A percentile compares a stretch with the other conserved stretches of the same genome.
Evolutionary conservation across 1,140 invertebrate genomes (phyloP).

Genomic region (Phortica variegata): DNA sequence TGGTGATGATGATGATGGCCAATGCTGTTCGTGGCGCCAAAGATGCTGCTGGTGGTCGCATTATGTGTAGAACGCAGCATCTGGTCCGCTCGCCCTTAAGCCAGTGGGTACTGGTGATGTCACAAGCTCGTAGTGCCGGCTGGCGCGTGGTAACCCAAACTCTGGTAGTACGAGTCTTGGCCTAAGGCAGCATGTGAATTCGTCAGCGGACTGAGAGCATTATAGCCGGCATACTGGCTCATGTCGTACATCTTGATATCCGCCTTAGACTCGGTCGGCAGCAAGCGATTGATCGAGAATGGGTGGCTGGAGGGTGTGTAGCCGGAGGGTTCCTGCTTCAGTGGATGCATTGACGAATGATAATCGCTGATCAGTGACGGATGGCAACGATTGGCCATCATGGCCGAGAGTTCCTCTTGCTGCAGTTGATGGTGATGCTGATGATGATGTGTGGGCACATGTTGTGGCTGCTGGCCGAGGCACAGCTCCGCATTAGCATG

Average conservation of each 20-base stretch:
- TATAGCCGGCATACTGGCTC: conserved; percentile 68
- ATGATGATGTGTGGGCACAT: conserved; percentile 59
- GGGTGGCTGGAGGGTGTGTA: conserved; percentile 82
- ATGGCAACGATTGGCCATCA: conserved; percentile 67
- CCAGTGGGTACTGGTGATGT: conserved; percentile 71
- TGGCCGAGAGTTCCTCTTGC: conserved; percentile 66
- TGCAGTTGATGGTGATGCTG: conserved; percentile 58
- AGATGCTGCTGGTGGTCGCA: conserved; percentile 23
- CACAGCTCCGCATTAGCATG: conserved; percentile 58
- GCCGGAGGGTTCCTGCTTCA: conserved; percentile 74
- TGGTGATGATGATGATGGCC: conserved; percentile 22
- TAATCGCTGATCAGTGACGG: conserved; percentile 62
- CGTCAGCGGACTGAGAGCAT: conserved; percentile 63
- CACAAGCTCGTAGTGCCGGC: conserved; percentile 70
- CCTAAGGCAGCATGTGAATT: conserved; percentile 65
- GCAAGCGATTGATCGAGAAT: conserved; percentile 89
- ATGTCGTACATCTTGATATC: conserved; percentile 82
- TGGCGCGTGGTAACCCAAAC: conserved; percentile 71
- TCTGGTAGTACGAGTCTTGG: conserved; percentile 80
- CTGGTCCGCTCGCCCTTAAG: conserved; percentile 62
- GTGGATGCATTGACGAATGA: conserved; percentile 68
- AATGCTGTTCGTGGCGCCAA: conserved; percentile 8
- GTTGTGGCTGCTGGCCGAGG: conserved; percentile 58
- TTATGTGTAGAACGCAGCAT: conserved; percentile 42
- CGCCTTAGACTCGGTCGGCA: conserved; percentile 81